Evolutionary conservation across 2,888 invertebrate species (phyloP).

Genomic region (Lepeophtheirus nordmannii): DNA sequence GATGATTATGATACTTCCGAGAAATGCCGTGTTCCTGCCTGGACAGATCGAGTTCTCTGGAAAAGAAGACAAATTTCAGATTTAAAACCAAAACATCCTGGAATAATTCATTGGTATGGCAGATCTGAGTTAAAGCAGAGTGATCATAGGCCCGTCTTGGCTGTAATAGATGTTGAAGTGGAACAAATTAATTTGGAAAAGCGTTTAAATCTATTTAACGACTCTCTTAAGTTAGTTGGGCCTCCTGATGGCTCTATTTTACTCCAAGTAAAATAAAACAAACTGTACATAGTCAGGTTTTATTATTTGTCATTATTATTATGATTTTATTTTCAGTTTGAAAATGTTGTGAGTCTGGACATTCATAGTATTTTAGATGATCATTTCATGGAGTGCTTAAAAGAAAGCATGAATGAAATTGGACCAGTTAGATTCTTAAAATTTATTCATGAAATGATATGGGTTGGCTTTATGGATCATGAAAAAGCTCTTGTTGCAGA

Average conservation of each 20-base stretch:
- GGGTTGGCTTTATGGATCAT: conserved; percentile 15
- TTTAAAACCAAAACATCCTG: conserved; percentile 45
- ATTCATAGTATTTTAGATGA: conserved; percentile 8
- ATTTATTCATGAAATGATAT: conserved; percentile 19
- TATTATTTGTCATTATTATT: conserved; percentile 1
- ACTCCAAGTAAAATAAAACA: conserved; percentile 55
- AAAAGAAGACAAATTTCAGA: conserved; percentile 58
- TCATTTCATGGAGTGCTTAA: conserved; percentile 1
- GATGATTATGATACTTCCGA: conserved; percentile 99
- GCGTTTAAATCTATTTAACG: conserved; percentile 62
- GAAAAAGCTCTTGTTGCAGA: conserved; percentile 9
- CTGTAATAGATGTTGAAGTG: conserved; percentile 72
- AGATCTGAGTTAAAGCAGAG: conserved; percentile 89
- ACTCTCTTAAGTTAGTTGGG: conserved; percentile 68
- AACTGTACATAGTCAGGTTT: conserved; percentile 36
- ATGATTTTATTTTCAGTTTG: conserved; percentile 10
- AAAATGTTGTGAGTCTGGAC: conserved; percentile 30
- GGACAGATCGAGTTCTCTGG: conserved; percentile 97
- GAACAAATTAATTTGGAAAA: conserved; percentile 58
- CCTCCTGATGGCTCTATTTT: conserved; percentile 90
- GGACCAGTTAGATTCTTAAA: conserved; percentile 10
- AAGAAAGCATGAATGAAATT: conserved; percentile 12
- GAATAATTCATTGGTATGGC: conserved; percentile 60
- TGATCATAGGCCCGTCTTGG: conserved; percentile 90
- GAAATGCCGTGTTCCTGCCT: conserved; percentile 88